Evolutionary conservation across 2,113 vertebrate genomes (phyloP).

Genomic region (Oceanites oceanicus): DNA sequence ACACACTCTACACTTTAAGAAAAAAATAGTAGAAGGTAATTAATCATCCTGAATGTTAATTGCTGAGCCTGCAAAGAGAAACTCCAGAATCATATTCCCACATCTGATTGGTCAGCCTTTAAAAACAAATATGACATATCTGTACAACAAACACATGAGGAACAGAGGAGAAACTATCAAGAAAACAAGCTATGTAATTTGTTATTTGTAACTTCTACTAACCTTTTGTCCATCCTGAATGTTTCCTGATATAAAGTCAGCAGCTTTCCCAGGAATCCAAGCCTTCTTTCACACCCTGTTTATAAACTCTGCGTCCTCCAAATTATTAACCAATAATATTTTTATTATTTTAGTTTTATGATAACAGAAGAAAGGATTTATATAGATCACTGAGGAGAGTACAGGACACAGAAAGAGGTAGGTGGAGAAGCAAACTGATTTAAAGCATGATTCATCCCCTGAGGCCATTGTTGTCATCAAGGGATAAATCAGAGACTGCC

Average conservation of each 20-base stretch:
- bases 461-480: background rate
- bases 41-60: background rate
- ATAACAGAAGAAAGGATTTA: background rate
- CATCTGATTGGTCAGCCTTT: background rate
- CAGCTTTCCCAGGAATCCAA: background rate
- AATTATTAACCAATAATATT: background rate
- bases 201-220: background rate
- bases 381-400: accelerated
- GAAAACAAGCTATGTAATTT: accelerated
- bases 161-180: background rate
- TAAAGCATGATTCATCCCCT: background rate
- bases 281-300: background rate
- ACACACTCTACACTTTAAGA: background rate
- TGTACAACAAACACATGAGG: background rate
- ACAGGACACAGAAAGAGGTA: background rate
- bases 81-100: background rate
- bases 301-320: background rate
- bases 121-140: background rate
- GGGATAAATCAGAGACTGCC: background rate
- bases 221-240: background rate
- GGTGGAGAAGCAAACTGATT: background rate
- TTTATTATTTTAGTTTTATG: background rate
- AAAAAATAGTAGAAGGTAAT: background rate
- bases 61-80: background rate
- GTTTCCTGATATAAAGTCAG: background rate